Base-by-base conservation (phyloP, 2,113 vertebrate species). In the Tauraco erythrolophus region DNA sequence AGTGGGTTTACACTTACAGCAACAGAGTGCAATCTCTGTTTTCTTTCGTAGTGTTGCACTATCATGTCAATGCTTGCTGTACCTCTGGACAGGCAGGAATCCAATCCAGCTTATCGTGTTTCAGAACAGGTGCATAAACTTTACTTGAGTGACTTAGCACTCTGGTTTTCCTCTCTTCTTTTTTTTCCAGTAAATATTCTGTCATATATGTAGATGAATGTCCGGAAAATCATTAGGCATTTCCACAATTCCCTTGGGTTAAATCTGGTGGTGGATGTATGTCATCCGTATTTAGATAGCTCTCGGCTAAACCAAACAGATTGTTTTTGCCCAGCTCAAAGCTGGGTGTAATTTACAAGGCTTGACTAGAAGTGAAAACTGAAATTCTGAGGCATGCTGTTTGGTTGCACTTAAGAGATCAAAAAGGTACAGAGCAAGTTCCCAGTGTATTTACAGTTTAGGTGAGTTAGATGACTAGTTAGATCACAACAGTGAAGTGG, bases 91-190 rank as follows among this genome's bases (percentile, higher is more conserved):
- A 88, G 58, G 66, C 70, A 78, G 39, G 60, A 85, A 88, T 83
- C 91, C 54, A 50, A 78, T 72, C 19, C 89, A 69, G 48, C 58
- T 65, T 94, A 84, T 94, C 90, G 3, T 64, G 39, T 97, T 95
- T 96, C 95, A 86, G 92, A 97, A 91, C 87, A 97, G 94, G 92
- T 95, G 91, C 91, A 92, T 88, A 75, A 90, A 91, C 86, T 92
- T 94, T 78, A 51, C 86, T 92, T 57, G 54, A 97, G 56, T 92
- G 86, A 90, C 84, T 96, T 95, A 95, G 84, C 88, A 74, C 77
- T 90, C 90, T 88, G 82, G 11, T 81, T 96, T 92, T 80, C 65
- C 68, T 93, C 68, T 75, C 74, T 94, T 75, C 88, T 78, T 54
- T 78, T 88, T 92, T 75, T 89, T 78, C 30, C 78, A 43, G 48